phyloP scores from a whole-genome alignment of 1,140 invertebrate species.

The Trachymyrmex septentrionalis region DNA sequence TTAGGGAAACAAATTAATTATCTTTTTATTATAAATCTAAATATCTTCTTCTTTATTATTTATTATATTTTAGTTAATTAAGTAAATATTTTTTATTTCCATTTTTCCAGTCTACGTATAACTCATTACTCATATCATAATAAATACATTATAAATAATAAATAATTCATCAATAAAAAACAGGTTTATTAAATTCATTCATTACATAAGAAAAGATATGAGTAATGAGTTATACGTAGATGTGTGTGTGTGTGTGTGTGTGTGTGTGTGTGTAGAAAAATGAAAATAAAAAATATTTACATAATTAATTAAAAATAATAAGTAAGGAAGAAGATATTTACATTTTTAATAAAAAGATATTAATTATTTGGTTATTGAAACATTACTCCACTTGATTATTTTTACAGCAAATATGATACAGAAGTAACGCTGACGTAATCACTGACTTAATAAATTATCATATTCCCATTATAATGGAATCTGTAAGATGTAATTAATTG shows the following conservation, averaged over 20 bases:
- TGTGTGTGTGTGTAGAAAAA: too few species aligned
- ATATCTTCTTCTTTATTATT: neutral
- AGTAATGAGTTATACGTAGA: neutral
- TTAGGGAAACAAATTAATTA: neutral
- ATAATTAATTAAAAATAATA: neutral
- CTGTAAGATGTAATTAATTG: neutral
- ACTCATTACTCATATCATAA: neutral
- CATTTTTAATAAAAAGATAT: neutral
- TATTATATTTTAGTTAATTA: neutral
- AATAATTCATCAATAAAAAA: too few species aligned
- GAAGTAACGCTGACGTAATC: neutral
- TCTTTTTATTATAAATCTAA: neutral
- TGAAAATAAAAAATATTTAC: conserved; percentile 12
- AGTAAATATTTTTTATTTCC: neutral
- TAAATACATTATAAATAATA: neutral
- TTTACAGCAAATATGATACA: neutral
- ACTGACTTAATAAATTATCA: neutral
- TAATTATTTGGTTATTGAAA: neutral
- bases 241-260: too few species aligned
- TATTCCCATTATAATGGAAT: neutral
- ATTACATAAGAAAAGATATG: neutral
- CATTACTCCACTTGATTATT: neutral
- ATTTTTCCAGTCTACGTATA: neutral
- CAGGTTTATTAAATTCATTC: neutral
- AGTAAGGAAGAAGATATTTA: neutral